Evolutionary conservation across 2,888 invertebrate genomes (phyloP).

Genomic region (Leptarthrus brevirostris): DNA sequence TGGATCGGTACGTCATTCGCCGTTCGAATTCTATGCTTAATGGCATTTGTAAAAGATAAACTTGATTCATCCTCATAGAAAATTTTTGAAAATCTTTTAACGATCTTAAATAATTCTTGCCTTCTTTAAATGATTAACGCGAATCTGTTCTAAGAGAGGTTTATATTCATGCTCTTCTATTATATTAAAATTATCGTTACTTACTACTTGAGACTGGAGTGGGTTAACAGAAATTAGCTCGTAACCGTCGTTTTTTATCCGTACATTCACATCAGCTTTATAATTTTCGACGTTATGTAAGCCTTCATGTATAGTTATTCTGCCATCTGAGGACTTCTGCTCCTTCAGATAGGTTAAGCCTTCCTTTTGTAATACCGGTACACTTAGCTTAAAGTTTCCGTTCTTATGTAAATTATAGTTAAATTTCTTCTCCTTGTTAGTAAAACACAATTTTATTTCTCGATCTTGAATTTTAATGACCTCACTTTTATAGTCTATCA

Average conservation of each 20-base stretch:
- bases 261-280: not conserved
- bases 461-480: not conserved
- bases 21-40: slow-evolving; percentile 29
- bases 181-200: not conserved
- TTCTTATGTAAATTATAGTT: not conserved
- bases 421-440: not conserved
- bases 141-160: not conserved
- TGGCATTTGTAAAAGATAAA: slow-evolving; percentile 25
- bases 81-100: not conserved
- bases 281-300: slow-evolving; percentile 24
- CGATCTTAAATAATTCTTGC: not conserved
- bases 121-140: slow-evolving; percentile 42
- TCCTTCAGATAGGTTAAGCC: not conserved
- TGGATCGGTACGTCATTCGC: too few relatives aligned
- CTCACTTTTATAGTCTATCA: slow-evolving; percentile 8
- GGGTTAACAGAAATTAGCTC: not conserved
- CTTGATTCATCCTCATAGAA: slow-evolving; percentile 5
- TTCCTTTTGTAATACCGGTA: slow-evolving; percentile 31
- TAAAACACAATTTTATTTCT: not conserved
- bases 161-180: not conserved
- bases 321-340: not conserved
- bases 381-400: not conserved
- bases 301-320: slow-evolving; percentile 13
- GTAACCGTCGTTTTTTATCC: not conserved
- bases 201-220: not conserved